Evolutionary conservation across 2,113 vertebrate species (phyloP).

Genomic region (Oreochromis spilurus): DNA sequence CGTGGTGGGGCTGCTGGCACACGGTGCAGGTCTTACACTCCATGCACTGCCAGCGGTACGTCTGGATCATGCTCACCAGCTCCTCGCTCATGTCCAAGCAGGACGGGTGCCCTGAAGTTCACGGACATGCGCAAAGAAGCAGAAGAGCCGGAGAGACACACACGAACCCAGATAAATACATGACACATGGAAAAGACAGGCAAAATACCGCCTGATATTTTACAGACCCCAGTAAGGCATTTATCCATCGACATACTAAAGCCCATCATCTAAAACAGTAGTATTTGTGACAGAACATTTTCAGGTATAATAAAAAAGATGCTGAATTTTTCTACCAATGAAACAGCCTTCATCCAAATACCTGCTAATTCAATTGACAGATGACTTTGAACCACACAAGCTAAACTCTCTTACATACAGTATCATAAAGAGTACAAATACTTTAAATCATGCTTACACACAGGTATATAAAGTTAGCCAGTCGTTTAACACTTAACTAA

Average conservation of each 20-base stretch:
- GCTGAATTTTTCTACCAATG: not conserved
- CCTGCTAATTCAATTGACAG: not conserved
- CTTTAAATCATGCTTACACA: not conserved
- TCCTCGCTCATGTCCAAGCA: slow-evolving; percentile 92
- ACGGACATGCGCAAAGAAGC: not conserved
- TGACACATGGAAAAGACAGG: not conserved
- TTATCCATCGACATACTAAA: not conserved
- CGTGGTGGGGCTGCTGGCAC: slow-evolving; percentile 94
- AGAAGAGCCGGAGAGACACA: not conserved
- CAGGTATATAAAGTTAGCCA: not conserved
- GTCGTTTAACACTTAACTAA: not conserved
- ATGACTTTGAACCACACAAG: not conserved
- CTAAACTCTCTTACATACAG: not conserved
- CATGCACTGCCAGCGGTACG: slow-evolving; percentile 98
- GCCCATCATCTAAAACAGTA: not conserved
- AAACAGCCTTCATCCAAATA: not conserved
- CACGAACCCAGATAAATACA: not conserved
- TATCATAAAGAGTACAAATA: not conserved
- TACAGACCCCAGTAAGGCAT: not conserved
- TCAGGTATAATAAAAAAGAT: not conserved
- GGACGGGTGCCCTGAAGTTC: slow-evolving; percentile 89
- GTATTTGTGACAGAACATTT: not conserved
- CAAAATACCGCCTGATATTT: not conserved
- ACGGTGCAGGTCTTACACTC: slow-evolving; percentile 97
- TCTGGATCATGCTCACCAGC: slow-evolving; percentile 91